These are phyloP conservation scores for Petroica traversi DNA, from an alignment of 2,113 vertebrate species.

Conservation along the genomic window DNA sequence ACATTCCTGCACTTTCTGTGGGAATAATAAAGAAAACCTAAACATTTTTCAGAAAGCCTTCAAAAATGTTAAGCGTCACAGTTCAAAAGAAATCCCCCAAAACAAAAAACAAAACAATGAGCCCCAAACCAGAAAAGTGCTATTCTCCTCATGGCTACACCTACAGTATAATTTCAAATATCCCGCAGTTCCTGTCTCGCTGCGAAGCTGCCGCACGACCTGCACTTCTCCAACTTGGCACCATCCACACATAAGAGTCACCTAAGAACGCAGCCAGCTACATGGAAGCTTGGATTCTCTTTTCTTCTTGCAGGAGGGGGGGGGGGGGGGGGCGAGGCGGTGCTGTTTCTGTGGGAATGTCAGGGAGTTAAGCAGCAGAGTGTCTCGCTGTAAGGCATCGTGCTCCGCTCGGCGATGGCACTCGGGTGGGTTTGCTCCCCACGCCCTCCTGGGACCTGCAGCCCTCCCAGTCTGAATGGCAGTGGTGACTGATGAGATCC, in stretches of 20 bases:
- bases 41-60: slow-evolving; percentile 30
- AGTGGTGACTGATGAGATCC: slow-evolving; percentile 88
- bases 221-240: slow-evolving; percentile 32
- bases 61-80: slow-evolving; percentile 51
- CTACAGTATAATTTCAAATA: neutral
- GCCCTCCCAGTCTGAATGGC: slow-evolving; percentile 82
- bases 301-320: neutral
- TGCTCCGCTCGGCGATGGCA: slow-evolving; percentile 15
- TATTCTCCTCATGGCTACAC: slow-evolving; percentile 50
- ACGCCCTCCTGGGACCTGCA: slow-evolving; percentile 44
- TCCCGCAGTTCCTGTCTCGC: slow-evolving; percentile 39
- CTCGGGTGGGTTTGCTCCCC: neutral
- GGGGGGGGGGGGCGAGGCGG: slow-evolving; percentile 16
- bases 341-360: slow-evolving; percentile 74
- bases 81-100: slow-evolving; percentile 35
- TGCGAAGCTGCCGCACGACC: slow-evolving; percentile 23
- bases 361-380: slow-evolving; percentile 59
- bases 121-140: slow-evolving; percentile 62
- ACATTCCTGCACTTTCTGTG: slow-evolving; percentile 26
- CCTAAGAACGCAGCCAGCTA: neutral
- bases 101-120: neutral
- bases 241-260: neutral
- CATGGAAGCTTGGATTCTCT: slow-evolving; percentile 6
- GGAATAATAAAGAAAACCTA: slow-evolving; percentile 42
- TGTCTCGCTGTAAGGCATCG: slow-evolving; percentile 62